Evolutionary conservation across 1,140 invertebrate species (phyloP).

Genomic region (Leptinotarsa undecemlineata): DNA sequence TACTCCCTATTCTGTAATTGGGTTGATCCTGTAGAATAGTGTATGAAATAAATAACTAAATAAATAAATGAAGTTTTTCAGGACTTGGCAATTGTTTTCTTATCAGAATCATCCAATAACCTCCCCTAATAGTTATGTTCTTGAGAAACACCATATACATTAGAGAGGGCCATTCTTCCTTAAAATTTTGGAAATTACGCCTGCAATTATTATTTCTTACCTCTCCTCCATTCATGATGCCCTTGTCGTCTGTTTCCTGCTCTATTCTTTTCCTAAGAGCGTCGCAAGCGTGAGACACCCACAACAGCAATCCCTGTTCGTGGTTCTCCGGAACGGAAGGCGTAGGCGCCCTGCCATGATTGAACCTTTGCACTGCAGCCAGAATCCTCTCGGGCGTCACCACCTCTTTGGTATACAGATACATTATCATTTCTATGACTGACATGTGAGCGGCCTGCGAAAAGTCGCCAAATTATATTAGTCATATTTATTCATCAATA

Average conservation of each 20-base stretch:
- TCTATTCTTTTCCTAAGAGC: slow-evolving; percentile 70
- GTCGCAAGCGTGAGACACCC: slow-evolving; percentile 85
- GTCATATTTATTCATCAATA: no score
- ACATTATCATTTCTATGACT: slow-evolving; percentile 96
- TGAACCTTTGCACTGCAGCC: slow-evolving; percentile 79
- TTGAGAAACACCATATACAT: no score
- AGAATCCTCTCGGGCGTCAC: slow-evolving; percentile 86
- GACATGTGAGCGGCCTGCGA: slow-evolving; percentile 91
- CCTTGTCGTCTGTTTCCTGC: slow-evolving; percentile 57
- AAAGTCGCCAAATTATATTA: slow-evolving; percentile 21
- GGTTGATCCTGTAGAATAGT: no score
- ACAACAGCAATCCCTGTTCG: slow-evolving; percentile 87
- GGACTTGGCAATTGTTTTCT: no score
- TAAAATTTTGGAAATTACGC: no score
- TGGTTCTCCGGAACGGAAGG: slow-evolving; percentile 68
- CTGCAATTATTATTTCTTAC: slow-evolving; percentile 29
- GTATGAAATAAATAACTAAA: no score
- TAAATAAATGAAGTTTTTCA: no score
- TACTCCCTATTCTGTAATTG: no score
- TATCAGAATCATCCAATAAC: no score
- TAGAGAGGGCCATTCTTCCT: no score
- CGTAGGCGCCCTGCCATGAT: slow-evolving; percentile 55
- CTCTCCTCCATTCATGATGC: slow-evolving; percentile 44
- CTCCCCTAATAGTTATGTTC: no score
- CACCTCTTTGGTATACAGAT: slow-evolving; percentile 90